A percentile compares a stretch with the other conserved stretches of the same genome.
These are phyloP conservation scores for Mechanitis mazaeus DNA, from an alignment of 2,888 invertebrate genomes.

Conservation along the genomic window DNA sequence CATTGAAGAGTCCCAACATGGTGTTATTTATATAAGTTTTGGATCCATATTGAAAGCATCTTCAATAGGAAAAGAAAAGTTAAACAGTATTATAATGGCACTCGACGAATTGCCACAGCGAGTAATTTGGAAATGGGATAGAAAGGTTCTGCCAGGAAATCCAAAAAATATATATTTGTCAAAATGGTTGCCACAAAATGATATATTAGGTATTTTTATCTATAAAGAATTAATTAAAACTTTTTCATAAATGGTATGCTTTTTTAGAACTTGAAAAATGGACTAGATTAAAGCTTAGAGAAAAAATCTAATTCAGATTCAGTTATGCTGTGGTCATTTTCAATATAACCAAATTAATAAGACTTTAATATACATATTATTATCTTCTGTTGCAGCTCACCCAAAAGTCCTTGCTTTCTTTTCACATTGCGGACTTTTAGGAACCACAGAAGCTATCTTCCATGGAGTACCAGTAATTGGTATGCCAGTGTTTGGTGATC, in stretches of 20 bases:
- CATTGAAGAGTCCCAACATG: slow-evolving; percentile 78
- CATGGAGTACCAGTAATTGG: slow-evolving; percentile 65
- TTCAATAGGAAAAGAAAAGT: slow-evolving; percentile 75
- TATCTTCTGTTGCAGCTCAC: slow-evolving; percentile 43
- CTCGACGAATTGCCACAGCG: slow-evolving; percentile 78
- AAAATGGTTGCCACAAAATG: slow-evolving; percentile 80
- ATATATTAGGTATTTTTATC: slow-evolving; percentile 76
- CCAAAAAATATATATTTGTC: slow-evolving; percentile 74
- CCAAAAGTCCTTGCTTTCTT: slow-evolving; percentile 68
- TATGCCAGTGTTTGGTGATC: slow-evolving; percentile 72
- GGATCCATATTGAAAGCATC: slow-evolving; percentile 83
- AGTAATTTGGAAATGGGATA: slow-evolving; percentile 85
- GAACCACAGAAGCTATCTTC: slow-evolving; percentile 67
- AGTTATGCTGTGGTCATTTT: no score
- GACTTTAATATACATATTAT: no score
- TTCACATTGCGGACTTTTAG: slow-evolving; percentile 66
- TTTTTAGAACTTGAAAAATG: no score
- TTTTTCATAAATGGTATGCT: no score
- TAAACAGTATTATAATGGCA: slow-evolving; percentile 76
- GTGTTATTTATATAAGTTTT: slow-evolving; percentile 84
- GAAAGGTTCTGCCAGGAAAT: slow-evolving; percentile 66
- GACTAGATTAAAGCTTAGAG: no score
- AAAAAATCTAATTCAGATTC: no score
- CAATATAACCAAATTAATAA: no score
- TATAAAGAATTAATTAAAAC: no score